Percentiles rank a stretch among this genome's conserved stretches.
Conservation (phyloP, 2,113 vertebrate species). For the Xiphophorus hellerii region DNA sequence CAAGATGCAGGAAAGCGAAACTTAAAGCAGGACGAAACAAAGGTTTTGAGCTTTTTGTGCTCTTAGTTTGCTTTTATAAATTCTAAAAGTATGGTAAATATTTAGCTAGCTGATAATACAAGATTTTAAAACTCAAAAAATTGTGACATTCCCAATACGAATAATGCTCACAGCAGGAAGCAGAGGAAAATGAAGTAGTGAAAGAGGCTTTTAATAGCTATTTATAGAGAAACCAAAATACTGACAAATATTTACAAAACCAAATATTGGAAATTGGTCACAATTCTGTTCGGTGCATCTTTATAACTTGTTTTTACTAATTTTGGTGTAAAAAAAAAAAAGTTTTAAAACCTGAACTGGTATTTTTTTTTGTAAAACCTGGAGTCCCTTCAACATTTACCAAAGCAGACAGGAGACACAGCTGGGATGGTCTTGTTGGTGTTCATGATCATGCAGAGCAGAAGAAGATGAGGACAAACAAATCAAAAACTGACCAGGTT, state of each 20-base stretch:
- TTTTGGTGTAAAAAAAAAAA: background rate
- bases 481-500: constrained; percentile 49
- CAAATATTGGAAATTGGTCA: too few relatives aligned
- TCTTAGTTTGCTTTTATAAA: background rate
- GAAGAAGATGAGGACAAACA: constrained; percentile 39
- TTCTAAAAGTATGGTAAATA: background rate
- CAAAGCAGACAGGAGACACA: constrained; percentile 56
- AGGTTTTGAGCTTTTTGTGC: background rate
- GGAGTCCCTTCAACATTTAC: constrained; percentile 2
- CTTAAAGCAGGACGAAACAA: background rate
- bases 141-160: background rate
- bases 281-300: background rate
- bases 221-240: background rate
- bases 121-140: too few relatives aligned
- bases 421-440: constrained; percentile 54
- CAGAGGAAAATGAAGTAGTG: background rate
- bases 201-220: background rate
- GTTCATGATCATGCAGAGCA: constrained; percentile 70
- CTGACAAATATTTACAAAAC: background rate
- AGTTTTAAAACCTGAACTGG: background rate
- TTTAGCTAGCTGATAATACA: too few relatives aligned
- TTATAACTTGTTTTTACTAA: background rate
- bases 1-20: background rate
- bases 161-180: background rate
- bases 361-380: too few relatives aligned